Conservation (phyloP, 2,888 invertebrate genomes). For the Tipula confusa region DNA sequence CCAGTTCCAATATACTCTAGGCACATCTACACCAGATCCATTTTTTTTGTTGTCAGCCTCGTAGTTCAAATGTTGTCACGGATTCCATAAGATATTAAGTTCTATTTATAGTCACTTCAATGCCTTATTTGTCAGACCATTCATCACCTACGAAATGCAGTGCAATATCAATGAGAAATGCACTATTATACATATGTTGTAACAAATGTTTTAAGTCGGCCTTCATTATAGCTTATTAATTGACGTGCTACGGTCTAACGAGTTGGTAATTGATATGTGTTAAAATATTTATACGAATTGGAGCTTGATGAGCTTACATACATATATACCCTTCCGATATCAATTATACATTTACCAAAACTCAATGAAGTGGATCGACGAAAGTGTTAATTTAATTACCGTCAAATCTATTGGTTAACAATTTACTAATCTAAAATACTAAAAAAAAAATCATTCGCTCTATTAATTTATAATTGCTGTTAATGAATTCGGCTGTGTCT, state of each 20-base stretch:
- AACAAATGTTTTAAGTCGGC: not conserved
- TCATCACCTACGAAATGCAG: too few relatives aligned
- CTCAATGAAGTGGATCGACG: not conserved
- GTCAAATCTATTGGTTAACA: not conserved
- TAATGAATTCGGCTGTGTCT: not conserved
- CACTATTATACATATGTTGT: too few relatives aligned
- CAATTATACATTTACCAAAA: not conserved
- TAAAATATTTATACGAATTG: not conserved
- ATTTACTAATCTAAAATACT: not conserved
- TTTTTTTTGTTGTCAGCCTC: too few relatives aligned
- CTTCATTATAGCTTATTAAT: not conserved
- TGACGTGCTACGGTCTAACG: not conserved
- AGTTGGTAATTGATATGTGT: not conserved
- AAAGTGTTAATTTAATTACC: slow-evolving; percentile 13
- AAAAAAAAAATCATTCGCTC: not conserved
- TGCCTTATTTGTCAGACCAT: too few relatives aligned
- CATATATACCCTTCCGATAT: not conserved
- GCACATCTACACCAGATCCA: too few relatives aligned
- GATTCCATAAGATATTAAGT: too few relatives aligned
- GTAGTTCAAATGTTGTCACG: too few relatives aligned
- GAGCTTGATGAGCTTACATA: too few relatives aligned
- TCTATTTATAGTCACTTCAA: too few relatives aligned
- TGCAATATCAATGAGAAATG: too few relatives aligned
- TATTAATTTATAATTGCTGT: not conserved
- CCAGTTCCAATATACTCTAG: too few relatives aligned